phyloP scores from a whole-genome alignment of 2,888 invertebrate species.

The Chironomus riparius region DNA sequence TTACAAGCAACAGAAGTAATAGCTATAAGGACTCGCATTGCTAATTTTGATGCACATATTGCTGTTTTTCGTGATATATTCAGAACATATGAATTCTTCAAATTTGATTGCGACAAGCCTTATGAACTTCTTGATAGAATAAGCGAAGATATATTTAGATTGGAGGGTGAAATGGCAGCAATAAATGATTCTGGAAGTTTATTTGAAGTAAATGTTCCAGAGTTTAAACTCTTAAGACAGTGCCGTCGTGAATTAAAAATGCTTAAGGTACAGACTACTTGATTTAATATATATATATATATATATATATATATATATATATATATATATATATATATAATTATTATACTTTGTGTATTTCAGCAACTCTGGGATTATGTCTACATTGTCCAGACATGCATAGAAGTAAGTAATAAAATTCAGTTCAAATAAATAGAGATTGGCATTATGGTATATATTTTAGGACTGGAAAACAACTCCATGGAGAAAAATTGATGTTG shows the following conservation, averaged over 20 bases:
- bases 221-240: slow-evolving; percentile 85
- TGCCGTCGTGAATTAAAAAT: slow-evolving; percentile 83
- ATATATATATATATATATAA: no score
- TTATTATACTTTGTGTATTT: slow-evolving; percentile 28
- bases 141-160: slow-evolving; percentile 62
- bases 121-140: slow-evolving; percentile 69
- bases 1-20: slow-evolving; percentile 90
- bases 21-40: slow-evolving; percentile 76
- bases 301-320: no score
- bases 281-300: no score
- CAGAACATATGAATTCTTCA: slow-evolving; percentile 65
- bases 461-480: slow-evolving; percentile 92
- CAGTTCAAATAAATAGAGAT: no score
- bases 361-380: slow-evolving; percentile 95
- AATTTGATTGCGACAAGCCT: slow-evolving; percentile 63
- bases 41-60: slow-evolving; percentile 75
- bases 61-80: slow-evolving; percentile 82
- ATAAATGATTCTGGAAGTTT: slow-evolving; percentile 84
- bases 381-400: slow-evolving; percentile 77
- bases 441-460: no score
- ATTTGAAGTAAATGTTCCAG: slow-evolving; percentile 91
- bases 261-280: slow-evolving; percentile 55
- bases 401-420: slow-evolving; percentile 46
- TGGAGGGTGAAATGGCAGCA: slow-evolving; percentile 78
- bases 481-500: slow-evolving; percentile 94